Evolutionary conservation across 1,140 invertebrate species (phyloP).

Genomic region (Drosophila nasuta): DNA sequence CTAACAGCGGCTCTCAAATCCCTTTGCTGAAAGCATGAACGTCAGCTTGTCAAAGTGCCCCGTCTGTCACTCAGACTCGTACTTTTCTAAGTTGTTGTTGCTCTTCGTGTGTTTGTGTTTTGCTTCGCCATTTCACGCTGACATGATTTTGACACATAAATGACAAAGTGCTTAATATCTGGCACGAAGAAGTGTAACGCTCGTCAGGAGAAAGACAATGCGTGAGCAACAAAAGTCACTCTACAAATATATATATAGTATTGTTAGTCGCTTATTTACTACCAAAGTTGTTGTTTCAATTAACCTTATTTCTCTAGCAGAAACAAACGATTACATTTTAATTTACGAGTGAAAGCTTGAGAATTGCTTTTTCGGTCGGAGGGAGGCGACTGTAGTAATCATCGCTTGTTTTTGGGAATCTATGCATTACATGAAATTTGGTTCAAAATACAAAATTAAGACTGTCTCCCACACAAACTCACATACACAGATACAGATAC

Average conservation of each 20-base stretch:
- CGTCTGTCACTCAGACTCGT: constrained; percentile 53
- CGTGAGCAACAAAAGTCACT: not conserved
- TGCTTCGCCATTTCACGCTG: constrained; percentile 56
- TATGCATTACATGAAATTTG: constrained; percentile 11
- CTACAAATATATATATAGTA: not conserved
- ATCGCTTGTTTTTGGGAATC: not conserved
- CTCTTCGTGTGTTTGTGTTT: not conserved
- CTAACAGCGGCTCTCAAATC: constrained; percentile 4
- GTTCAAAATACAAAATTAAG: constrained; percentile 16
- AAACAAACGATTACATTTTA: constrained; percentile 57
- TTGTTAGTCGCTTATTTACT: constrained; percentile 8
- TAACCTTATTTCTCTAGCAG: constrained; percentile 4
- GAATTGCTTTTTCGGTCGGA: constrained; percentile 19
- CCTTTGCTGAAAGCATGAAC: constrained; percentile 49
- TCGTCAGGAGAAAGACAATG: not conserved
- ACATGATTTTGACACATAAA: constrained; percentile 76
- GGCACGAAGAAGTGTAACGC: constrained; percentile 2
- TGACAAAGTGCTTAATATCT: constrained; percentile 74
- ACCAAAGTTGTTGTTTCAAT: constrained; percentile 12
- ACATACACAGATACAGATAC: too few relatives aligned
- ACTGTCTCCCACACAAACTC: not conserved
- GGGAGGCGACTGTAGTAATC: not conserved
- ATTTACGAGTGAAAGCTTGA: constrained; percentile 56
- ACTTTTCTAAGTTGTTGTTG: constrained; percentile 49
- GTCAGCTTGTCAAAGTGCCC: constrained; percentile 42